A percentile compares a stretch with the other conserved stretches of the same genome.
phyloP scores from a whole-genome alignment of 2,888 invertebrate species.

The Villa cingulata region DNA sequence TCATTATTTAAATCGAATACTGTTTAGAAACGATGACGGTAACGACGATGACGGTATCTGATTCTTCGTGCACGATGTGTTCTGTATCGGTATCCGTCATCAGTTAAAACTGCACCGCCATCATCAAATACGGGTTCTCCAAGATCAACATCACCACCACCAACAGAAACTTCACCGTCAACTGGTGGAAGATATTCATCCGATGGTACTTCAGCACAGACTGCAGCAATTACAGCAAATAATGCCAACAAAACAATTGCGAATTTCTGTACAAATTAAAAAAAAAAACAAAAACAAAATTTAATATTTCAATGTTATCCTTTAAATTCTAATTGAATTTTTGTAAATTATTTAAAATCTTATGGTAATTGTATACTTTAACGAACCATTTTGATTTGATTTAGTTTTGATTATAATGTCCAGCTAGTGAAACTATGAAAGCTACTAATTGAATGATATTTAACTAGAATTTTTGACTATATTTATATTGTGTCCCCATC shows the following conservation, averaged over 20 bases:
- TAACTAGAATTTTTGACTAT: background rate
- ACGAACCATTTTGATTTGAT: background rate
- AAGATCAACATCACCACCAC: conserved; percentile 11
- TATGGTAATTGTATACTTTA: no score
- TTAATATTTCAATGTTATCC: no score
- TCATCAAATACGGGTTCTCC: conserved; percentile 4
- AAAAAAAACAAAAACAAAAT: background rate
- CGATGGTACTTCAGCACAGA: background rate
- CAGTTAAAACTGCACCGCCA: background rate
- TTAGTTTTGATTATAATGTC: background rate
- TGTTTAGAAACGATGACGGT: background rate
- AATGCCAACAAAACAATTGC: background rate
- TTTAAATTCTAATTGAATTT: background rate
- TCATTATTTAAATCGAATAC: no score
- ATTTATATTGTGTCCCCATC: background rate
- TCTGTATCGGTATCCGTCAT: background rate
- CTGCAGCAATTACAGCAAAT: background rate
- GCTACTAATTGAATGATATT: background rate
- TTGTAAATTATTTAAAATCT: background rate
- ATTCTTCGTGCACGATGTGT: background rate
- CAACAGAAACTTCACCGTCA: background rate
- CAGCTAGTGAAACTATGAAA: no score
- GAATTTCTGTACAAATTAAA: background rate
- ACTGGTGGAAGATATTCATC: background rate
- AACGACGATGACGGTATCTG: background rate